phyloP scores from a whole-genome alignment of 2,113 vertebrate genomes.

The Orthonyx spaldingii region DNA sequence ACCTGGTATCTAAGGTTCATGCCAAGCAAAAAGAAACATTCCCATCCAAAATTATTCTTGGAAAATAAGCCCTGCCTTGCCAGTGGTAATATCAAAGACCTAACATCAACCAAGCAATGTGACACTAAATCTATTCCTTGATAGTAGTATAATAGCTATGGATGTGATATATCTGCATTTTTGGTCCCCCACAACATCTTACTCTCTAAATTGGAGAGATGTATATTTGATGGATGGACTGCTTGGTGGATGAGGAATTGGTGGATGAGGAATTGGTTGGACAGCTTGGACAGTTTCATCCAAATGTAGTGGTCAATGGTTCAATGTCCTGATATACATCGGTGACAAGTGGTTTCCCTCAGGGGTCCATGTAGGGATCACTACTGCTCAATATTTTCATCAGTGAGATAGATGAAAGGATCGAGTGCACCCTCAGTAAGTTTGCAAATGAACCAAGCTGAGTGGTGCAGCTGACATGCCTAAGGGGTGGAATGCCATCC shows the following conservation, averaged over 20 bases:
- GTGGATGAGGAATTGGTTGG: not conserved
- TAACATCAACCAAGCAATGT: accelerated
- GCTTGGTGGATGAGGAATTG: not conserved
- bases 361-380: not conserved
- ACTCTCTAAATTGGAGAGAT: not conserved
- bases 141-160: not conserved
- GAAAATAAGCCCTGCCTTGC: not conserved
- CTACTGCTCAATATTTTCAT: not conserved
- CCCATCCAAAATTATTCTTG: not conserved
- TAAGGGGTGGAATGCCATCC: not conserved
- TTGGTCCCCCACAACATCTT: not conserved
- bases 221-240: not conserved
- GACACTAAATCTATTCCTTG: not conserved
- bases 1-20: not conserved
- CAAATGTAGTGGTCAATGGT: not conserved
- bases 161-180: not conserved
- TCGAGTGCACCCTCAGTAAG: not conserved
- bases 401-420: not conserved
- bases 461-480: not conserved
- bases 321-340: not conserved
- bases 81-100: not conserved
- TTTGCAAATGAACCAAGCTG: not conserved
- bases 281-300: not conserved
- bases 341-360: not conserved
- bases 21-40: not conserved